phyloP scores from a whole-genome alignment of 1,140 invertebrate species.

The Sipha flava region DNA sequence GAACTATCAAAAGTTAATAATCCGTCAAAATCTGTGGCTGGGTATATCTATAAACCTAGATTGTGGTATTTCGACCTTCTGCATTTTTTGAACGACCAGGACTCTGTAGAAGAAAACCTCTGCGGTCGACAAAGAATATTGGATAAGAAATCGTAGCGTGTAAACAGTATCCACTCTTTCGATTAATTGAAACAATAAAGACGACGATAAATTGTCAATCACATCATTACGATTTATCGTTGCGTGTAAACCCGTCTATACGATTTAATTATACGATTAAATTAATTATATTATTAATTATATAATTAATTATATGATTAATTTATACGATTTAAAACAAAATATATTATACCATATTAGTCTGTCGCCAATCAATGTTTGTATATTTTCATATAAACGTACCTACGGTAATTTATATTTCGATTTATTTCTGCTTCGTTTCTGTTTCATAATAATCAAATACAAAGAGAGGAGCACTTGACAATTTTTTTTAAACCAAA shows the following conservation, averaged over 20 bases:
- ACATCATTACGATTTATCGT: too few relatives aligned
- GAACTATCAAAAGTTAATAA: slow-evolving; percentile 40
- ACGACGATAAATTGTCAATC: too few relatives aligned
- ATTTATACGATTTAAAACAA: not conserved
- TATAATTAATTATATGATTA: too few relatives aligned
- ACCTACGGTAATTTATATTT: not conserved
- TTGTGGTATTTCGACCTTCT: slow-evolving; percentile 41
- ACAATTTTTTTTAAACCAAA: not conserved
- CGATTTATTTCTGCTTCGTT: not conserved
- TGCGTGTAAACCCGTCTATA: too few relatives aligned
- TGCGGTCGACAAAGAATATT: too few relatives aligned
- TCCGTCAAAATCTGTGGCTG: slow-evolving; percentile 35
- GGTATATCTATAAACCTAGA: slow-evolving; percentile 39
- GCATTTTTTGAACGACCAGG: slow-evolving; percentile 33
- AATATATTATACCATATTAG: not conserved
- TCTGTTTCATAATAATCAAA: not conserved
- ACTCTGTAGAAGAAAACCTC: too few relatives aligned
- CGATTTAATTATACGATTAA: too few relatives aligned
- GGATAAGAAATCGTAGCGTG: too few relatives aligned
- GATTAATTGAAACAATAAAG: too few relatives aligned
- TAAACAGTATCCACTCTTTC: too few relatives aligned
- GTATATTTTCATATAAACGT: not conserved
- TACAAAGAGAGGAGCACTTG: not conserved
- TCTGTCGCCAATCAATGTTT: not conserved
- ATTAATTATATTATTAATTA: too few relatives aligned